Conservation (phyloP, 2,888 invertebrate species). For the Eristalis arbustorum region DNA sequence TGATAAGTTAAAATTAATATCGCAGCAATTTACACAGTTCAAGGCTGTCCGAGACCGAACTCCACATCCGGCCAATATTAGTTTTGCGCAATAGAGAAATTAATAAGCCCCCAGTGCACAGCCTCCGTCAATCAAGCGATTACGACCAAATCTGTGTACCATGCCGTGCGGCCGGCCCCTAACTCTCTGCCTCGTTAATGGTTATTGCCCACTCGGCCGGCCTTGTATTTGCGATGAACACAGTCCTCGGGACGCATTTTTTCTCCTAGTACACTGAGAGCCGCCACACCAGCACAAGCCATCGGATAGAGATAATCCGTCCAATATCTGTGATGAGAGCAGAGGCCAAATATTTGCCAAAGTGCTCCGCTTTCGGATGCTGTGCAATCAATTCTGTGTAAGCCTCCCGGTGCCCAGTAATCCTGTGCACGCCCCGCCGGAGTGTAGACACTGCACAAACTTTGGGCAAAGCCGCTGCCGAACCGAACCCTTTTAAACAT, state of each 20-base stretch:
- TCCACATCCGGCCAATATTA: too few relatives aligned
- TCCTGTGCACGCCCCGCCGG: background rate
- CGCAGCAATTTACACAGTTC: too few relatives aligned
- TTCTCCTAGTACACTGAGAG: conserved; percentile 20
- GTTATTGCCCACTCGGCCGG: background rate
- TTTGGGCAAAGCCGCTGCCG: background rate
- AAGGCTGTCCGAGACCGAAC: too few relatives aligned
- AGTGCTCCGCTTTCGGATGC: conserved; percentile 20
- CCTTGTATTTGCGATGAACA: background rate
- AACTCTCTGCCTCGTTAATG: background rate
- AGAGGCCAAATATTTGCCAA: conserved; percentile 43
- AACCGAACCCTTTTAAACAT: background rate
- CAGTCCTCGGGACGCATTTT: background rate
- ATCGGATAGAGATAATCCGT: conserved; percentile 27
- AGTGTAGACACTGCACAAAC: conserved; percentile 1
- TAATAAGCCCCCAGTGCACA: background rate
- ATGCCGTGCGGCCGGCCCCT: background rate
- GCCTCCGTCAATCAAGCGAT: background rate
- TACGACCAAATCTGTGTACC: background rate
- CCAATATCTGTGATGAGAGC: conserved; percentile 39
- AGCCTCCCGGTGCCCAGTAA: conserved; percentile 14
- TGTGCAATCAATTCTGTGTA: conserved; percentile 31
- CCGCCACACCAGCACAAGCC: conserved; percentile 9
- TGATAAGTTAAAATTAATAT: too few relatives aligned
- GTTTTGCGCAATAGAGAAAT: too few relatives aligned